phyloP scores from a whole-genome alignment of 2,888 invertebrate genomes.

The Machimus atricapillus region DNA sequence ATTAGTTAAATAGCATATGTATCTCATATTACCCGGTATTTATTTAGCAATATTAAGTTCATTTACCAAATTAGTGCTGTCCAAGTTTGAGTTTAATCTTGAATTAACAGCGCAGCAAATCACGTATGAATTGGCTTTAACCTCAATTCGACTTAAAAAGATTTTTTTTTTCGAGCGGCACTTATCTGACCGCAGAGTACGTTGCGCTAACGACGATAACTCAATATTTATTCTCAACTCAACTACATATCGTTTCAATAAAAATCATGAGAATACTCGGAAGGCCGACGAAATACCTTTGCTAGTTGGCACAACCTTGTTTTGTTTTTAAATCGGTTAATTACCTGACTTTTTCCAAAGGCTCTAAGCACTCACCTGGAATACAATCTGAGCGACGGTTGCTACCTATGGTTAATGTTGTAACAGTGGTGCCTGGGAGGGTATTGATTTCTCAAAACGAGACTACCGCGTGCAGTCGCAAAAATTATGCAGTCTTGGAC shows the following conservation, averaged over 20 bases:
- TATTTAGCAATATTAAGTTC: neutral
- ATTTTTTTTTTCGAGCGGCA: neutral
- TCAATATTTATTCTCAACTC: neutral
- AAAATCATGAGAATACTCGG: neutral
- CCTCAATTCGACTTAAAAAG: neutral
- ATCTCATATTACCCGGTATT: too few species aligned
- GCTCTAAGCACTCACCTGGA: neutral
- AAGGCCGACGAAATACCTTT: neutral
- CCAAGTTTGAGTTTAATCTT: neutral
- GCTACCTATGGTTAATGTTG: neutral
- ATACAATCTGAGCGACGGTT: neutral
- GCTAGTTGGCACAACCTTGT: neutral
- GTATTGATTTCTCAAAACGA: neutral
- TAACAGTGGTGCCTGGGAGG: neutral
- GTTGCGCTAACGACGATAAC: neutral
- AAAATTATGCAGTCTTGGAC: neutral
- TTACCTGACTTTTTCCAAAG: neutral
- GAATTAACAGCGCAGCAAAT: neutral
- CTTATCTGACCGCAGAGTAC: neutral
- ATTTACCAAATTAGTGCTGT: neutral
- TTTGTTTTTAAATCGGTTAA: constrained; percentile 16
- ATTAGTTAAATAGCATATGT: too few species aligned
- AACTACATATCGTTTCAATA: neutral
- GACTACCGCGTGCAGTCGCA: neutral
- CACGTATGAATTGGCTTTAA: neutral